Base-by-base conservation (phyloP, 2,797 vertebrate genomes). In the Scleropages formosus region DNA sequence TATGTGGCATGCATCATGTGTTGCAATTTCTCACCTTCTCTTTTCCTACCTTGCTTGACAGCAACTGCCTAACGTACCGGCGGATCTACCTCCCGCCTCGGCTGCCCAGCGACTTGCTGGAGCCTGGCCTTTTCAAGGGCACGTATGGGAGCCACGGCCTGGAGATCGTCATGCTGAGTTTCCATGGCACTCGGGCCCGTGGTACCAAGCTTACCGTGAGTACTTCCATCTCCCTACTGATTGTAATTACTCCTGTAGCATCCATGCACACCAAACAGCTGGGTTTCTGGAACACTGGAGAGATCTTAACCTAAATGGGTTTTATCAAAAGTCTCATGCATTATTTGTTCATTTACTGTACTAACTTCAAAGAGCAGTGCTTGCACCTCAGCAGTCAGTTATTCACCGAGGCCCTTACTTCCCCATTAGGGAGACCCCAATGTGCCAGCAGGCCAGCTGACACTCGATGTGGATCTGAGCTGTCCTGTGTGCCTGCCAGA, bases 121-220 rank as follows among this genome's bases (percentile, higher is more conserved):
- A 86, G 78, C 96, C 97, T 0, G 98, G 98, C 59, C 96, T 99
- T 79, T 99, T 99, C 85, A 99, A 99, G 83, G 98, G 98, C 66
- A 99, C 98, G 0, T 99, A 99, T 0, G 98, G 98, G 53, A 99
- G 96, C 87, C 98, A 99, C 0, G 98, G 98, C 18, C 91, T 99
- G 81, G 97, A 99, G 91, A 96, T 99, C 0, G 94, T 99, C 80
- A 97, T 99, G 97, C 88, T 99, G 44, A 99, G 98, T 87, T 98
- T 99, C 79, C 95, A 97, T 0, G 94, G 93, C n/a, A 87, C 20
- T 10, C 89, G 85, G 0, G 95, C 95, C 6, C 94, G 94, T 81
- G 96, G 94, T 66, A 99, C 98, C 8, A 99, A 99, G 85, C 96
- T 99, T 86, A 99, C 98, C 0, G 98, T 99, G 85, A 94, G 95